Evolutionary conservation across 2,113 vertebrate species (phyloP).

Genomic region (Xiphorhynchus elegans): DNA sequence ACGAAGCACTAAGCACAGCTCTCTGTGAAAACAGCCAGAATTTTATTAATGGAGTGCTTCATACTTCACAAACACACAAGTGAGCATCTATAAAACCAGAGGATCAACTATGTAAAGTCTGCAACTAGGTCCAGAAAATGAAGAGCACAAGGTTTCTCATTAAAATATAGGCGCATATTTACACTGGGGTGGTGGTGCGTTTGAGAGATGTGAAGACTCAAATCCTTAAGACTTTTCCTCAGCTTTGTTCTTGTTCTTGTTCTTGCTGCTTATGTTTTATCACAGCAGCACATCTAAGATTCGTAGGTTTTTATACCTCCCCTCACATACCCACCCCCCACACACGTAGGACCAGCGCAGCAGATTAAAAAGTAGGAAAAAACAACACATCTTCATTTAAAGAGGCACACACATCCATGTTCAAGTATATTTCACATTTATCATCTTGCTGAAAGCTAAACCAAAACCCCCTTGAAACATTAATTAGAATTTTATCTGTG

Average conservation of each 20-base stretch:
- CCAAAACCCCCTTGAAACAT: neutral
- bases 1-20: neutral
- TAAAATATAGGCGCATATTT: neutral
- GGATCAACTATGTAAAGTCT: neutral
- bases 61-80: neutral
- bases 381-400: constrained; percentile 18
- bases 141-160: neutral
- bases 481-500: constrained; percentile 50
- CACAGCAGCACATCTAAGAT: neutral
- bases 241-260: constrained; percentile 7
- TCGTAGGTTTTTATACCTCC: neutral
- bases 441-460: constrained; percentile 4
- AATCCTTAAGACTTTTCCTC: neutral
- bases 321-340: neutral
- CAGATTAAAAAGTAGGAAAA: neutral
- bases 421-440: constrained; percentile 1
- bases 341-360: neutral
- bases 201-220: neutral
- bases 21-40: neutral
- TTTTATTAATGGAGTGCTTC: constrained; percentile 28
- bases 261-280: neutral
- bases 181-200: neutral
- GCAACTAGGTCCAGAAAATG: neutral
- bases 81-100: neutral
- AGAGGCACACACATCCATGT: neutral